Evolutionary conservation across 2,797 vertebrate genomes (phyloP), one percentile per base, ranked within the genome.

Genomic region (Chelon auratus): DNA sequence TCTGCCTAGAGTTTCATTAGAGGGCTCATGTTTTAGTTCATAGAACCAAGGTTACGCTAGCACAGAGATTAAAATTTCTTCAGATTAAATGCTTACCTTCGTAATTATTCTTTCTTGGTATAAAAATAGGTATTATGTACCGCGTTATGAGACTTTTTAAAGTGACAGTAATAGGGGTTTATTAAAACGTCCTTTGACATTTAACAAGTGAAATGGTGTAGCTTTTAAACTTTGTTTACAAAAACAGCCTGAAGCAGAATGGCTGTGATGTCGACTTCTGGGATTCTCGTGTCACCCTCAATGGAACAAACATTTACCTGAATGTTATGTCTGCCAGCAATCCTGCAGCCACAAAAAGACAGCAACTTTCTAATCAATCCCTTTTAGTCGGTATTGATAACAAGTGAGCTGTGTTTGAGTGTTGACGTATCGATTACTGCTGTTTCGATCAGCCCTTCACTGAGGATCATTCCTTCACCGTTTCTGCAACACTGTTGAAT

Each of bases 301-400:
- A 1, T 40, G 39, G 39, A 1, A 55, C 6, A 1, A 4, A n/a
- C n/a, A 12, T 68, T 56, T 65, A 45, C 12, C 4, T 52, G 56
- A 42, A 39, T 62, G 75, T 61, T 36, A 55, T 14, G 22, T 72
- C 63, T 50, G 26, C 51, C 47, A 45, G 20, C 30, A 63, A 42
- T 13, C 53, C 18, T n/a, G n/a, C 24, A 68, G 40, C 65, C 48
- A 45, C 58, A 57, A 73, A 80, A 68, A 68, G 68, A 76, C 71
- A 39, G 52, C 40, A 72, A 36, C 42, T 57, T 56, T 62, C 51
- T 1, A 64, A 70, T 85, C 71, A 61, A 84, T 78, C 51, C 76
- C 68, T 80, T 79, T 81, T 54, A 75, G 80, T 4, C 52, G 70
- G 64, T 78, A 80, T 85, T 61, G 68, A 85, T 83, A 85, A 62